A percentile compares a stretch with the other conserved stretches of the same genome.
These are phyloP conservation scores for Diplodus sargus DNA, from an alignment of 2,797 vertebrate genomes.

Conservation along the genomic window DNA sequence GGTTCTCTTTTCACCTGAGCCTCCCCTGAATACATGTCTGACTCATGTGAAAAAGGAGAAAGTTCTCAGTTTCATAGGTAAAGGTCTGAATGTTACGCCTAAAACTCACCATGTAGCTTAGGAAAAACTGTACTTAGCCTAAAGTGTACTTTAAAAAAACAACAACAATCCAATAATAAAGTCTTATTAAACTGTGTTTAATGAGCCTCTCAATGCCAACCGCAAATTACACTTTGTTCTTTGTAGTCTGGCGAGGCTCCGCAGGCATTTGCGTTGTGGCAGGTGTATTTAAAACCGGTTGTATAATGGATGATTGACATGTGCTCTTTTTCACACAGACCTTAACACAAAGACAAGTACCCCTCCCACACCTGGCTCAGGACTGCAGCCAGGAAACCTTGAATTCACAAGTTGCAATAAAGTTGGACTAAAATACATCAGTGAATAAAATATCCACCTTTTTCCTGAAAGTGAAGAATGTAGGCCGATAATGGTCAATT, in stretches of 20 bases:
- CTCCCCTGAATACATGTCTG: neutral
- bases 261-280: conserved; percentile 2
- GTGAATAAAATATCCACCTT: neutral
- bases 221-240: conserved; percentile 22
- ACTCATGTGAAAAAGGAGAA: neutral
- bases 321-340: neutral
- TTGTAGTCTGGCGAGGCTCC: conserved; percentile 1
- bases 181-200: neutral
- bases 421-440: neutral
- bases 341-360: neutral
- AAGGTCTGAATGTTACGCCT: conserved; percentile 20
- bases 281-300: neutral
- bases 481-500: neutral
- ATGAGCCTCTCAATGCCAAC: conserved; percentile 14
- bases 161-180: neutral
- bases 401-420: neutral
- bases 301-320: conserved; percentile 37
- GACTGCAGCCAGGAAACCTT: neutral
- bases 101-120: neutral
- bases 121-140: neutral
- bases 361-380: conserved; percentile 1
- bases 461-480: neutral
- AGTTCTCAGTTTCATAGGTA: neutral
- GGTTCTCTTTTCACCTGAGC: conserved; percentile 2
- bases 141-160: neutral